These are phyloP conservation scores for Drosophila saltans DNA, from an alignment of 1,140 invertebrate genomes.

Conservation along the genomic window DNA sequence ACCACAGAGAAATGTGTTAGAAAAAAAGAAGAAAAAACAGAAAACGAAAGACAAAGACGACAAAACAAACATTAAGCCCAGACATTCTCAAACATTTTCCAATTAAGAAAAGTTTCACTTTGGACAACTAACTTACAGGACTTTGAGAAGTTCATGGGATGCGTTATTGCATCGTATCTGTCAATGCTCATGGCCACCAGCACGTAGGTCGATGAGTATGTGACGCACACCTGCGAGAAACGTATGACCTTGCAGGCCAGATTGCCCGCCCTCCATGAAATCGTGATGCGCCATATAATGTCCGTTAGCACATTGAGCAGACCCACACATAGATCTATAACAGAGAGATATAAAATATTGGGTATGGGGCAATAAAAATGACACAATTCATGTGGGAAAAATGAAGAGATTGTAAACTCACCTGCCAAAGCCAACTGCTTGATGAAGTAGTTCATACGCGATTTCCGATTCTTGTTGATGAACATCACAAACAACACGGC, in stretches of 20 bases:
- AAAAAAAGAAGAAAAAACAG: not conserved
- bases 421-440: slow-evolving; percentile 96
- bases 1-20: slow-evolving; percentile 15
- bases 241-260: slow-evolving; percentile 94
- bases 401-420: slow-evolving; percentile 78
- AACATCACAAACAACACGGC: slow-evolving; percentile 93
- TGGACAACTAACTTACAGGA: slow-evolving; percentile 93
- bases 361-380: slow-evolving; percentile 23
- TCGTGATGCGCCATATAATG: slow-evolving; percentile 93
- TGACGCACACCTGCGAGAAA: slow-evolving; percentile 92
- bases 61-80: slow-evolving; percentile 35
- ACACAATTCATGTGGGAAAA: slow-evolving; percentile 22
- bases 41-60: slow-evolving; percentile 7
- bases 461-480: slow-evolving; percentile 93
- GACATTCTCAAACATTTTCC: slow-evolving; percentile 48
- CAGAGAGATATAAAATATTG: slow-evolving; percentile 33
- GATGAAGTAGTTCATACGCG: slow-evolving; percentile 98
- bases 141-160: slow-evolving; percentile 97
- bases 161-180: slow-evolving; percentile 96
- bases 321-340: slow-evolving; percentile 92
- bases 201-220: slow-evolving; percentile 97
- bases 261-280: slow-evolving; percentile 93
- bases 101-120: slow-evolving; percentile 69
- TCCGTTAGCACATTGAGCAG: slow-evolving; percentile 94
- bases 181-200: slow-evolving; percentile 97